Conservation (phyloP, 2,888 invertebrate genomes). For the Sinotaia quadrata region DNA sequence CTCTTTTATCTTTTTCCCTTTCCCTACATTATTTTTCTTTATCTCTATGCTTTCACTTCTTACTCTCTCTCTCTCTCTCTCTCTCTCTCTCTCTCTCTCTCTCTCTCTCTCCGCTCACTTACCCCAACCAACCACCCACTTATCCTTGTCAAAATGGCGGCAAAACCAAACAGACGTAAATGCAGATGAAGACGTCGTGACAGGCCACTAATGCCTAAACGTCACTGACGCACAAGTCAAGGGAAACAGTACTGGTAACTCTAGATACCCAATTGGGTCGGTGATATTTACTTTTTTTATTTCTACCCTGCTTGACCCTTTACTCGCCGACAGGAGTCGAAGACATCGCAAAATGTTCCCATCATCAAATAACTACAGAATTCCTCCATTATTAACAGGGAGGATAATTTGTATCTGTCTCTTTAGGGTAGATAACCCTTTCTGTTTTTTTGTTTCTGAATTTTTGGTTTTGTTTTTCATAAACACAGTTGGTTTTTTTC, state of each 20-base stretch:
- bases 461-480: too few species aligned
- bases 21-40: not conserved
- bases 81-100: not conserved
- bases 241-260: constrained; percentile 23
- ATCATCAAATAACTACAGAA: too few species aligned
- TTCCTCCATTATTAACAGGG: too few species aligned
- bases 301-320: not conserved
- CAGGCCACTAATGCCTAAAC: constrained; percentile 2
- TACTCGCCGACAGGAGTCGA: not conserved
- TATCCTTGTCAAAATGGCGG: not conserved
- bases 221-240: not conserved
- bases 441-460: too few species aligned
- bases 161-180: constrained; percentile 7
- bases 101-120: constrained; percentile 4
- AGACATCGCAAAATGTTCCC: not conserved
- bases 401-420: too few species aligned
- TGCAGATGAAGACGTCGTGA: not conserved
- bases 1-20: not conserved
- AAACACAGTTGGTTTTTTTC: too few species aligned
- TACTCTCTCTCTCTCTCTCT: not conserved
- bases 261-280: constrained; percentile 12
- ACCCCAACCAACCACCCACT: not conserved
- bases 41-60: not conserved
- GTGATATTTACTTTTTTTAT: constrained; percentile 8
- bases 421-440: too few species aligned